These are phyloP conservation scores for Octodonta nipae DNA, from an alignment of 2,888 invertebrate genomes.

Conservation along the genomic window DNA sequence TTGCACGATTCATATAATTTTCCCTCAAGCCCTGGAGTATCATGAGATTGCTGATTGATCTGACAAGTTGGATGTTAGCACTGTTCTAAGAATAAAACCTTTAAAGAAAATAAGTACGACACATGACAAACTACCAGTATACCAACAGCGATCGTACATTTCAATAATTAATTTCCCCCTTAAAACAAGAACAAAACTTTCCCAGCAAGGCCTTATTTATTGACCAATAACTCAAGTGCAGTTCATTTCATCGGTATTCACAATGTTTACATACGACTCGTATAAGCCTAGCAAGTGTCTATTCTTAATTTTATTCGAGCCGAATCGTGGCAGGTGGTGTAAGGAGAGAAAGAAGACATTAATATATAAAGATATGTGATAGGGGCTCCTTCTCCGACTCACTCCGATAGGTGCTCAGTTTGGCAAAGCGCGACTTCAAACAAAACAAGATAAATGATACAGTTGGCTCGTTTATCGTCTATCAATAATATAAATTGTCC, in stretches of 20 bases:
- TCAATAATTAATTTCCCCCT: conserved; percentile 16
- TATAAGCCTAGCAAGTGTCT: conserved; percentile 12
- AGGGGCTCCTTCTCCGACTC: conserved; percentile 18
- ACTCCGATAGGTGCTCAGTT: conserved; percentile 15
- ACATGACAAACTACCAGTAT: no score
- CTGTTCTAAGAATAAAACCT: no score
- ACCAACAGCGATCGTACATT: no score
- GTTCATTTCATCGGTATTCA: conserved; percentile 3
- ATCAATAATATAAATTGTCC: conserved; percentile 39
- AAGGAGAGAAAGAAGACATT: conserved; percentile 14
- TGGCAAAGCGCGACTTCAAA: conserved; percentile 23
- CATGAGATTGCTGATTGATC: no score
- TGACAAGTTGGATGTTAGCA: no score
- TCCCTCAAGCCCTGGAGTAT: no score
- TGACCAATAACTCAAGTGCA: conserved; percentile 16
- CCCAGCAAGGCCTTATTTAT: conserved; percentile 19
- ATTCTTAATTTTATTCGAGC: conserved; percentile 18
- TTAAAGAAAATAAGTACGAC: no score
- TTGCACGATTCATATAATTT: no score
- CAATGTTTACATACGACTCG: conserved; percentile 8
- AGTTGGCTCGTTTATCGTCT: conserved; percentile 30
- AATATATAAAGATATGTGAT: conserved; percentile 8
- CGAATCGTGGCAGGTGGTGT: conserved; percentile 16
- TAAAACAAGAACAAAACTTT: conserved; percentile 14
- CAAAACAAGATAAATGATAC: conserved; percentile 31